phyloP scores from a whole-genome alignment of 1,140 invertebrate species.

The Dinothrombium tinctorium region DNA sequence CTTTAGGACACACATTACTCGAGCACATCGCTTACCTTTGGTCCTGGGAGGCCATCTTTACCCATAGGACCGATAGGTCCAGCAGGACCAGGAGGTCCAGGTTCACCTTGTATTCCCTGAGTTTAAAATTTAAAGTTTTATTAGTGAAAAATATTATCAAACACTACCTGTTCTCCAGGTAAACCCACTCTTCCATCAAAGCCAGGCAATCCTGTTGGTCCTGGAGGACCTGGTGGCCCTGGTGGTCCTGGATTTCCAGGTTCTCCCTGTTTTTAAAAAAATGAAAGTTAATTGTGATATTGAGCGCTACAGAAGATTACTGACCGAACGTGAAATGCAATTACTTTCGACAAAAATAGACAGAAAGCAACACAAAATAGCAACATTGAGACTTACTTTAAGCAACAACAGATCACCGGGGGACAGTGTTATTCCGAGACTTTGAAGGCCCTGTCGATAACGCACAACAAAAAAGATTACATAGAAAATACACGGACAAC shows the following conservation, averaged over 20 bases:
- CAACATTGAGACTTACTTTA: constrained; percentile 13
- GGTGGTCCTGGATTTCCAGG: constrained; percentile 43
- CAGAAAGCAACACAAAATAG: not conserved
- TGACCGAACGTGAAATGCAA: not conserved
- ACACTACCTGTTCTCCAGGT: constrained; percentile 16
- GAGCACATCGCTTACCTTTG: constrained; percentile 34
- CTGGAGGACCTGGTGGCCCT: constrained; percentile 43
- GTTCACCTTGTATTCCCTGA: constrained; percentile 10
- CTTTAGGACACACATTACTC: too few relatives aligned
- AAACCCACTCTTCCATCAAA: constrained; percentile 38
- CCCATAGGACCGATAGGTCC: constrained; percentile 16
- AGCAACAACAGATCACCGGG: constrained; percentile 16
- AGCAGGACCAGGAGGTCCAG: constrained; percentile 12
- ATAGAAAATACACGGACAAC: too few relatives aligned
- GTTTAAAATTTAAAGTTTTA: not conserved
- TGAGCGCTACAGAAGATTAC: not conserved
- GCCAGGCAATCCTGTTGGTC: constrained; percentile 51
- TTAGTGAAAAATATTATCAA: constrained; percentile 2
- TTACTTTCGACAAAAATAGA: not conserved
- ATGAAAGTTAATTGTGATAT: not conserved
- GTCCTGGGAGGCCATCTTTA: constrained; percentile 31
- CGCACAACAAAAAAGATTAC: too few relatives aligned
- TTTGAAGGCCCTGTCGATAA: constrained; percentile 17
- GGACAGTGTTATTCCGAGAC: constrained; percentile 15
- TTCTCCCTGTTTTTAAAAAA: constrained; percentile 38